Base-by-base conservation (phyloP, 2,797 vertebrate species). In the Scolopax bukidnonensis region DNA sequence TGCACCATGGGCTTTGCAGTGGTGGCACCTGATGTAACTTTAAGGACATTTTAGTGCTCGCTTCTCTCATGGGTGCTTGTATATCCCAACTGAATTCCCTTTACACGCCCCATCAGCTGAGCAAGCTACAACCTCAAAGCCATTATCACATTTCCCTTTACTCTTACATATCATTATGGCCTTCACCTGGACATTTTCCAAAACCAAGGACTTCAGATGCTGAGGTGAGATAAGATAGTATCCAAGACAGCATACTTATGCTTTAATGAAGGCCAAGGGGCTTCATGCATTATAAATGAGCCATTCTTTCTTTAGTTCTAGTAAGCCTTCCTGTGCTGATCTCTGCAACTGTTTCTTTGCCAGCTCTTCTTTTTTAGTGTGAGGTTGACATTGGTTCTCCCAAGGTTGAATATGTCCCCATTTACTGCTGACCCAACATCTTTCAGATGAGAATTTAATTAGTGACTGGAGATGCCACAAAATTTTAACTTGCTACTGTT, bases 281-380 rank as follows among this genome's bases (percentile, higher is more conserved):
- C 54, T 93, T 71, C 16, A 86, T 84, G 16, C n/a, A 91, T 95
- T 86, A 90, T 94, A 90, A 91, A 92, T 67, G 54, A 88, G 9
- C 11, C 16, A 8, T 75, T 86, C 45, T 86, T 91, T 87, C 78
- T 93, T 95, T 69, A 91, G 87, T 59, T 81, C 69, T 56, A 50
- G 41, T 21, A 87, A 89, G 30, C 11, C 43, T 84, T 90, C 18
- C n/a, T 90, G 50, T 71, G 76, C 50, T 84, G 50, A 47, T 63
- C 45, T 88, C 50, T 86, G 63, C 76, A 74, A 59, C 21, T 12
- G 4, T 65, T 85, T 77, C 54, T 76, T 75, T 47, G 23, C 13
- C 27, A 54, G 48, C 18, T 87, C 33, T 89, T 84, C 36, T 36
- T 87, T 70, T 69, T 56, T 23, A 59, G 36, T 63, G 10, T 60